phyloP scores from a whole-genome alignment of 2,797 vertebrate genomes.

The Choloepus didactylus region DNA sequence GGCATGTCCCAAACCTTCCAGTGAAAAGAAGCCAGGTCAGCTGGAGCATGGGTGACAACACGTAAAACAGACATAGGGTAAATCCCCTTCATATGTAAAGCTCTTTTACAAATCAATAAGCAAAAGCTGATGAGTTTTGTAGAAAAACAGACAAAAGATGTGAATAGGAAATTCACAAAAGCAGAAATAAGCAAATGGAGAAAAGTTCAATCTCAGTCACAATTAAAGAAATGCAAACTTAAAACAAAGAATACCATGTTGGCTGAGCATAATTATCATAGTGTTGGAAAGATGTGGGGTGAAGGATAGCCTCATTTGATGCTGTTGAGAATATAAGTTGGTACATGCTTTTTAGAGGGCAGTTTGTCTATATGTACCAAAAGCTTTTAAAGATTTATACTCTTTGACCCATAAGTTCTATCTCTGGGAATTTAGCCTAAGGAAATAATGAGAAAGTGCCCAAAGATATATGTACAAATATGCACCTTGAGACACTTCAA shows the following conservation, averaged over 20 bases:
- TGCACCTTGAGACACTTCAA: not conserved
- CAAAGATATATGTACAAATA: conserved; percentile 10
- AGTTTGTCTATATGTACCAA: not conserved
- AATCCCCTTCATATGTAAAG: not conserved
- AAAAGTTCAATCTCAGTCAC: not conserved
- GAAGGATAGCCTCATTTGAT: not conserved
- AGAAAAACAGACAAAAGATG: not conserved
- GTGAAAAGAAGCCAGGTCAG: not conserved
- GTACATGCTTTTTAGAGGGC: not conserved
- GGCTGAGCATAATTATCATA: not conserved
- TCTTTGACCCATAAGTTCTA: not conserved
- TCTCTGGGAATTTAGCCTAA: conserved; percentile 35
- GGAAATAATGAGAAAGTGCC: conserved; percentile 34
- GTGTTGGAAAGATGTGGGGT: not conserved
- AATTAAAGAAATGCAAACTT: not conserved
- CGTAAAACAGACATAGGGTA: not conserved
- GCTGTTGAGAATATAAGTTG: not conserved
- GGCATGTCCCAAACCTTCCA: conserved; percentile 87
- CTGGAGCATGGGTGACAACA: not conserved
- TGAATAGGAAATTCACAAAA: conserved; percentile 4
- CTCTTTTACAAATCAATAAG: conserved; percentile 12
- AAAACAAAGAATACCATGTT: not conserved
- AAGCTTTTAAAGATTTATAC: not conserved
- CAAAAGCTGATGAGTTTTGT: not conserved
- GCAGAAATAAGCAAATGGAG: not conserved